Evolutionary conservation across 2,888 invertebrate genomes (phyloP).

Genomic region (Andrena minutula): DNA sequence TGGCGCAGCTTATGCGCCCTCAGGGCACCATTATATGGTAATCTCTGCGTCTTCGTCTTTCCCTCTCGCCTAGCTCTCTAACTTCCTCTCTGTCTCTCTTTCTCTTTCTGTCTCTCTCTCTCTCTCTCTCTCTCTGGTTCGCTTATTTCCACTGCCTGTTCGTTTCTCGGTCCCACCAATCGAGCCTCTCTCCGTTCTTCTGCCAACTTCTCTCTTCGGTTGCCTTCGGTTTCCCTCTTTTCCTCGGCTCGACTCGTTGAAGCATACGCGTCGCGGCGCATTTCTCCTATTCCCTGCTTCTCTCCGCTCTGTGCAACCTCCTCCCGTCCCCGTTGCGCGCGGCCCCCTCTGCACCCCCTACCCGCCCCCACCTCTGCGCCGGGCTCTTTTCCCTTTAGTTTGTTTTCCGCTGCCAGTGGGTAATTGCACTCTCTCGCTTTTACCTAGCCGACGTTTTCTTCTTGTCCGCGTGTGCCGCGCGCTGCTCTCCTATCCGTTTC

Average conservation of each 20-base stretch:
- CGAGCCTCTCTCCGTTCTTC: slow-evolving; percentile 50
- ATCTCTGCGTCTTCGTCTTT: slow-evolving; percentile 81
- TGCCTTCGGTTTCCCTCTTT: slow-evolving; percentile 55
- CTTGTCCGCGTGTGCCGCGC: slow-evolving; percentile 60
- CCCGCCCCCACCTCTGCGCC: slow-evolving; percentile 12
- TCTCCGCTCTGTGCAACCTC: slow-evolving; percentile 21
- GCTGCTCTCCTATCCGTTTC: slow-evolving; percentile 72
- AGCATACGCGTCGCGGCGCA: slow-evolving; percentile 60
- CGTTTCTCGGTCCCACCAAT: slow-evolving; percentile 55
- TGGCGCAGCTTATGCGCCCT: slow-evolving; percentile 84
- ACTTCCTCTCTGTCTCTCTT: slow-evolving; percentile 52
- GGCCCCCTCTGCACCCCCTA: slow-evolving; percentile 17
- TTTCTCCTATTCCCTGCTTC: slow-evolving; percentile 70
- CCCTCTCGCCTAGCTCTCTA: slow-evolving; percentile 60
- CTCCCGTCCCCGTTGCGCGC: slow-evolving; percentile 19
- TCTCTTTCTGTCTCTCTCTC: slow-evolving; percentile 43
- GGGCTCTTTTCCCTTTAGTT: slow-evolving; percentile 77
- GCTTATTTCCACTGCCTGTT: slow-evolving; percentile 22
- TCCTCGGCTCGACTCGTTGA: slow-evolving; percentile 58
- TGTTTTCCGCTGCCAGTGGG: slow-evolving; percentile 82
- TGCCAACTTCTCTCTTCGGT: slow-evolving; percentile 35
- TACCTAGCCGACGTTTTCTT: slow-evolving; percentile 78
- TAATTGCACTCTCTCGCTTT: slow-evolving; percentile 82
- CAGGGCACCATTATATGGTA: slow-evolving; percentile 85
- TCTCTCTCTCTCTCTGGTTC: slow-evolving; percentile 30